Base-by-base conservation (phyloP, 2,888 invertebrate genomes). In the Eledona agricola region DNA sequence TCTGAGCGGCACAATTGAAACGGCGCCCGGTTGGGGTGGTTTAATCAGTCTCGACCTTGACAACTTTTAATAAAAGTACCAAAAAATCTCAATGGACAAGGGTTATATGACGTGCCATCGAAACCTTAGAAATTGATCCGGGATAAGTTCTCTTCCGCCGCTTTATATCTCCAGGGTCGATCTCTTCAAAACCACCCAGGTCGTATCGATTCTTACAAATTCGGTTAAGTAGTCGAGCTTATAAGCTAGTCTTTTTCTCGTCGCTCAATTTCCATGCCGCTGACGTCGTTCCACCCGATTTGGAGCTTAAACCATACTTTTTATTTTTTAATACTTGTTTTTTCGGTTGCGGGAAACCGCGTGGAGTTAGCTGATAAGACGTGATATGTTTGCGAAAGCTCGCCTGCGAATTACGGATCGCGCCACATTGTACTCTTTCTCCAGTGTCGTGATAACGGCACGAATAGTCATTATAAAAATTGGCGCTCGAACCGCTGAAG, bases 101-200 rank as follows among this genome's bases (percentile, higher is more conserved):
- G n/a, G n/a, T n/a, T n/a, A n/a, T n/a, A n/a, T n/a, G n/a, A n/a
- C n/a, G n/a, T n/a, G n/a, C n/a, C n/a, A n/a, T n/a, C n/a, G n/a
- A n/a, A n/a, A n/a, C n/a, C 32, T 32, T 32, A 45, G 31, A 45
- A 45, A 45, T 45, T 45, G 45, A 45, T 45, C 15, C 32, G 23
- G 31, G 45, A 45, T 45, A 45, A 45, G 25, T 45, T 11, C 16
- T 10, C 29, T 32, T 45, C 20, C 15, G n/a, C 25, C 26, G 10
- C 23, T 17, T 40, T 40, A 40, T 26, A 40, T 40, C 38, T 40
- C 16, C 17, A 28, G 17, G 26, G 45, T 45, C 45, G 32, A 32
- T 45, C 42, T 45, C 32, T 43, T 20, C 23, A 28, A 29, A 42
- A 29, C 12, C 42, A 42, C 29, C 29, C 19, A 22, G 29, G 17